A percentile compares a stretch with the other conserved stretches of the same genome.
These are phyloP conservation scores for Catharus ustulatus DNA, from an alignment of 2,797 vertebrate genomes.

Conservation along the genomic window DNA sequence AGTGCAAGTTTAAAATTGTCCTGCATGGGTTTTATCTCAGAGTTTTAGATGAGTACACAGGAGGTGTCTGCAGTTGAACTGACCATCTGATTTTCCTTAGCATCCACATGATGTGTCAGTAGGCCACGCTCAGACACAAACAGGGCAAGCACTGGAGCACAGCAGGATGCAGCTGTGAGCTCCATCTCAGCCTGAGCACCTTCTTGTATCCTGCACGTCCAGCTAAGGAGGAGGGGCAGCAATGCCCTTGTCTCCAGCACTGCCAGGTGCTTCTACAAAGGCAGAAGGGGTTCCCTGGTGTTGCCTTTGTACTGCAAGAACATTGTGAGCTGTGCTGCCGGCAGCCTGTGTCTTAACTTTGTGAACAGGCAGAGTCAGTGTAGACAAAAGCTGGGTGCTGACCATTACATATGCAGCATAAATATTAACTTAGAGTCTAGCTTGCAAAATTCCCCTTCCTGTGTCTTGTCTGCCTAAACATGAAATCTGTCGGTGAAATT, in stretches of 20 bases:
- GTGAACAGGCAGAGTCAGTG: background rate
- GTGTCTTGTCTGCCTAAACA: background rate
- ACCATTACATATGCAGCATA: background rate
- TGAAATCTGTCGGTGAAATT: background rate
- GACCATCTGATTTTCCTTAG: background rate
- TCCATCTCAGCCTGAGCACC: background rate
- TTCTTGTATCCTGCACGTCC: background rate
- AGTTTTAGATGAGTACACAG: background rate
- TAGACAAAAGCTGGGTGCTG: background rate
- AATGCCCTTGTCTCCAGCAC: background rate
- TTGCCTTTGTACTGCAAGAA: background rate
- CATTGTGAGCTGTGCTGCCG: background rate
- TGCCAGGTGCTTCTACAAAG: background rate
- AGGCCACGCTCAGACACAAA: rapidly evolving
- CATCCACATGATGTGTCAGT: rapidly evolving
- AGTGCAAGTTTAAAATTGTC: background rate
- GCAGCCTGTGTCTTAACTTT: background rate
- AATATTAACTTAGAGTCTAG: background rate
- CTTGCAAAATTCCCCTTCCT: background rate
- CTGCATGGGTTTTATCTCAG: background rate
- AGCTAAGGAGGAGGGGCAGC: background rate
- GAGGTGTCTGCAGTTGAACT: background rate
- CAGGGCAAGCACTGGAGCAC: background rate
- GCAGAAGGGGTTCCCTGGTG: background rate
- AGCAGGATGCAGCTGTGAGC: background rate